These are phyloP conservation scores for Cetoscarus ocellatus DNA, from an alignment of 2,797 vertebrate genomes.

Conservation along the genomic window DNA sequence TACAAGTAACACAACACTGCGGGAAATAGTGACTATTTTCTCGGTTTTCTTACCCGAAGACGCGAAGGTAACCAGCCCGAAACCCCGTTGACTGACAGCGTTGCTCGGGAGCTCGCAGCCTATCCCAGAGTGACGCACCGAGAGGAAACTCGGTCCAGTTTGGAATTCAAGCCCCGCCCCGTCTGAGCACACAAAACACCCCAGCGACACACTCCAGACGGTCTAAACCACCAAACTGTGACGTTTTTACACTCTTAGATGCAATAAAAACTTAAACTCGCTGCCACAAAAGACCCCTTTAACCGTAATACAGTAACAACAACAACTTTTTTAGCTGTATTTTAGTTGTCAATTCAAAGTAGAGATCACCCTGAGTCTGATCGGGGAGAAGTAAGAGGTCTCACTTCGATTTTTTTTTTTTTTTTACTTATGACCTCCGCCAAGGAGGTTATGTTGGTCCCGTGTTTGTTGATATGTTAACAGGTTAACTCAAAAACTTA, in stretches of 20 bases:
- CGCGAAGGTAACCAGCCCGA: conserved; percentile 43
- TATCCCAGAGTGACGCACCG: conserved; percentile 79
- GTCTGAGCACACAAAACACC: conserved; percentile 18
- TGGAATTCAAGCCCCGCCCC: conserved; percentile 80
- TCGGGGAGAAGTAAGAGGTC: conserved; percentile 11
- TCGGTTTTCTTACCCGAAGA: conserved; percentile 53
- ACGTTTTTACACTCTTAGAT: too few species aligned
- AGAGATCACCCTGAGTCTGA: neutral
- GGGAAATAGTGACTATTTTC: neutral
- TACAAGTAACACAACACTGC: fast-evolving
- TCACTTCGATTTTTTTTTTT: conserved; percentile 30
- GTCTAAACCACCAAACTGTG: neutral
- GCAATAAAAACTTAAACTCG: neutral
- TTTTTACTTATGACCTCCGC: neutral
- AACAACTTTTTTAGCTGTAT: neutral
- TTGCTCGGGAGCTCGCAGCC: conserved; percentile 59
- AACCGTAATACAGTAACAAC: neutral
- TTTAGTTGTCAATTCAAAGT: neutral
- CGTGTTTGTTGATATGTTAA: too few species aligned
- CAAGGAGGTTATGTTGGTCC: too few species aligned
- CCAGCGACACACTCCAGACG: neutral
- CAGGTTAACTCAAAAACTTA: too few species aligned
- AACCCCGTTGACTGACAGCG: conserved; percentile 61
- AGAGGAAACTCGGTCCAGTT: conserved; percentile 71
- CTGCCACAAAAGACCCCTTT: fast-evolving